Base-by-base conservation (phyloP, 2,113 vertebrate genomes). In the Malurus cyaneus region DNA sequence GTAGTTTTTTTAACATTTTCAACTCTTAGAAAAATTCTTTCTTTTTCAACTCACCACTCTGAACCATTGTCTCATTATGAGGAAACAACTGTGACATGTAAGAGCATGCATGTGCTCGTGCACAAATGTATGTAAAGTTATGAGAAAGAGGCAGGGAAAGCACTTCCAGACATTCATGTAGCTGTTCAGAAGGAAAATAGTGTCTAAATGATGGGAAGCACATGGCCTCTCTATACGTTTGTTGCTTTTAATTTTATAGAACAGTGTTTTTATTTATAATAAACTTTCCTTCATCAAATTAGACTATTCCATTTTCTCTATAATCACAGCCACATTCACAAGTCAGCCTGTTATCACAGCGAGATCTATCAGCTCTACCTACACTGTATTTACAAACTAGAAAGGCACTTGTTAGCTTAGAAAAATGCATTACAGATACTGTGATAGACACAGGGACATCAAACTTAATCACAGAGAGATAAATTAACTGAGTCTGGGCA, bases 301-400 rank as follows among this genome's bases (percentile, higher is more conserved):
- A 93, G 86, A 72, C 70, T 79, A 47, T 78, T 88, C 28, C 46
- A 67, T 90, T 96, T 47, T 69, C 59, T 89, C 91, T 84, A 78
- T 80, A 96, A 96, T 93, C 93, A 94, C 86, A 94, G 88, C 50
- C 77, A 91, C 24, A 59, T 94, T 94, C 89, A 91, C 80, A 89
- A 93, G 67, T 85, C 89, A 93, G 73, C 59, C 88, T 92, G 90
- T 93, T 90, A 95, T 86, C 93, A 74, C 94, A 95, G 94, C 28
- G 36, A 91, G 94, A 89, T 86, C 89, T 82, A 92, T 91, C 94
- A 89, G 88, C 59, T 92, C 79, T 92, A 89, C 92, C 94, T 87
- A 91, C 90, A 79, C 59, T 71, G 39, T 96, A 93, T 96, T 96
- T 95, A 94, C 95, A 93, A 93, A 92, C 86, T 41, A 73, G 44